Evolutionary conservation across 2,113 vertebrate species (phyloP), one percentile per base, ranked within the genome.

Genomic region (Heterotis niloticus): DNA sequence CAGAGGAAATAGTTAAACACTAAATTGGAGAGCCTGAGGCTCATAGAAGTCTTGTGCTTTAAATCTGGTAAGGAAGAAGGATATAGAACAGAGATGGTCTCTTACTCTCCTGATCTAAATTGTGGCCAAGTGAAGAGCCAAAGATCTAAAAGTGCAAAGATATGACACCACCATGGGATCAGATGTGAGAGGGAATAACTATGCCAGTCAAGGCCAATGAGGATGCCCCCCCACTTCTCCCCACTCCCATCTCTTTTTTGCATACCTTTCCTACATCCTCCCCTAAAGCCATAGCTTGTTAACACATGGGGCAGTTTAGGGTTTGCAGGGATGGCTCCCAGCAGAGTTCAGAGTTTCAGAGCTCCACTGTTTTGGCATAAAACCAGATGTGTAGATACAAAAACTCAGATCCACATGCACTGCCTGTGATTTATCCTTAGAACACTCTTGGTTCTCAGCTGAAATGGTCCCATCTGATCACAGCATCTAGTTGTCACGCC

Each of bases 401-500:
- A 52, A 16, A 54, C 29, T 34, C 23, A 77, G 64, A 54, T 18
- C 62, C 12, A 4, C 56, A 29, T 3, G 28, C 9, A 11, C 24
- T 74, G 12, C 5, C 54, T 70, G 0, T 26, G 65, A 20, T 71
- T 54, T 71, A 17, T 67, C 72, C 52, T 44, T 7, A 3, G 44
- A 11, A 4, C 59, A 17, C 14, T 29, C 9, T 59, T 24, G 28
- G 11, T 5, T 59, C 23, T 10, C 51, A 51, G 5, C 18, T 28
- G 13, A 54, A 51, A 51, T 23, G 44, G 75, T 29, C 64, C 69
- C 66, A 44, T 69, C 24, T 67, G 17, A 57, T 72, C n/a, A 60
- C 24, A 29, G 77, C 4, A 70, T 56, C 69, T 77, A 64, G 68
- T 59, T 68, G 80, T 52, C 69, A 70, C 60, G 60, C 17, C 52